Percentiles rank a stretch among this genome's conserved stretches.
Conservation (phyloP, 2,888 invertebrate species). For the Tetheella fluctuosa region DNA sequence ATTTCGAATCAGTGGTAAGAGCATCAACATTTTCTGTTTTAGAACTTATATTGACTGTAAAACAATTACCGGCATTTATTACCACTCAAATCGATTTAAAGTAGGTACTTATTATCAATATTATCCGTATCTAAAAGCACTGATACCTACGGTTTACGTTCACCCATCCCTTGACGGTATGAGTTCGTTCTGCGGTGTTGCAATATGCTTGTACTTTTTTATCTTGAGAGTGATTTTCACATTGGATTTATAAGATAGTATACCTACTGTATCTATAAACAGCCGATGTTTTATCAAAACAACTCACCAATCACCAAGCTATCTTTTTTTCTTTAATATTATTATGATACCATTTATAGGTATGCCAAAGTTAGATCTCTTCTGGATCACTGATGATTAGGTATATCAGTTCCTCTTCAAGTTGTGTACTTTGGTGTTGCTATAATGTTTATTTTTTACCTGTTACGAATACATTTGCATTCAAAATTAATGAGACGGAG, state of each 20-base stretch:
- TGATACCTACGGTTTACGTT: slow-evolving; percentile 37
- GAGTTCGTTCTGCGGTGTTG: slow-evolving; percentile 35
- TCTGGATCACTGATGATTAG: too few relatives aligned
- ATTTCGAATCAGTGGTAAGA: slow-evolving; percentile 25
- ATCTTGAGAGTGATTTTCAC: slow-evolving; percentile 35
- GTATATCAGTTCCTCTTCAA: not conserved
- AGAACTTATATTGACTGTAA: not conserved
- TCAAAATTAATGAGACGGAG: too few relatives aligned
- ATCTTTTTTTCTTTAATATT: not conserved
- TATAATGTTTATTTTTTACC: too few relatives aligned
- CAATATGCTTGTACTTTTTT: slow-evolving; percentile 34
- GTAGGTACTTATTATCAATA: slow-evolving; percentile 46
- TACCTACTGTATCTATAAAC: not conserved
- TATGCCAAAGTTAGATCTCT: too few relatives aligned
- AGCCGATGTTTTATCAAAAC: not conserved
- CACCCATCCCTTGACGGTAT: slow-evolving; percentile 40
- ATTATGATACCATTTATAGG: too few relatives aligned
- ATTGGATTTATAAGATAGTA: not conserved
- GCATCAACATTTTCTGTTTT: slow-evolving; percentile 36
- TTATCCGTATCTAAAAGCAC: slow-evolving; percentile 29
- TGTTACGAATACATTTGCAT: too few relatives aligned
- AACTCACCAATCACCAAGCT: not conserved
- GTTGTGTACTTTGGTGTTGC: too few relatives aligned
- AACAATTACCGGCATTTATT: slow-evolving; percentile 33
- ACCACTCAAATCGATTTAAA: slow-evolving; percentile 48